These are phyloP conservation scores for Halcyon senegalensis DNA, from an alignment of 2,113 vertebrate species.

Conservation along the genomic window DNA sequence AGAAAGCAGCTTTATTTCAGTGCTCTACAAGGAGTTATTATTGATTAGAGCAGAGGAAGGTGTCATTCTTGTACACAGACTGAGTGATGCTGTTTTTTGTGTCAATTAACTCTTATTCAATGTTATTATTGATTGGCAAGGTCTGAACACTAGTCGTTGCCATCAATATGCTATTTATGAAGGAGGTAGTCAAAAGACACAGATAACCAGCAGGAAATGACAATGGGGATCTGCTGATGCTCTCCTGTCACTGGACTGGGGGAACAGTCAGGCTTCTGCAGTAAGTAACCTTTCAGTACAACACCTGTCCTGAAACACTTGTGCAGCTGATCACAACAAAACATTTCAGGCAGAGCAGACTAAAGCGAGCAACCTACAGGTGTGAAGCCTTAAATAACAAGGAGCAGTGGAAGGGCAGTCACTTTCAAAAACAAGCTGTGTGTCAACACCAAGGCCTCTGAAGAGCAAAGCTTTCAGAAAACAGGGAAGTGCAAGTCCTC, in stretches of 20 bases:
- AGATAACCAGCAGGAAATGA: slow-evolving; percentile 45
- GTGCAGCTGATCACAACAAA: neutral
- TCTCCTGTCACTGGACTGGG: neutral
- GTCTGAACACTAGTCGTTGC: slow-evolving; percentile 78
- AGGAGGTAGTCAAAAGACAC: slow-evolving; percentile 56
- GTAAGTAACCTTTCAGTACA: slow-evolving; percentile 26
- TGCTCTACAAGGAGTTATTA: slow-evolving; percentile 75
- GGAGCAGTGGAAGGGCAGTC: slow-evolving; percentile 63
- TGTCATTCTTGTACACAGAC: slow-evolving; percentile 74
- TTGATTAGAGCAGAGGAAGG: slow-evolving; percentile 81
- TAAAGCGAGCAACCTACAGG: slow-evolving; percentile 66
- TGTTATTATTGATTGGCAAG: slow-evolving; percentile 84
- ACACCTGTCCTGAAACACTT: slow-evolving; percentile 26
- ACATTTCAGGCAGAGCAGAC: slow-evolving; percentile 35
- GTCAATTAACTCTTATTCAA: slow-evolving; percentile 79
- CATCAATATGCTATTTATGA: slow-evolving; percentile 83
- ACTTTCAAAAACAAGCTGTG: slow-evolving; percentile 39
- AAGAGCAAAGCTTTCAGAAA: slow-evolving; percentile 78
- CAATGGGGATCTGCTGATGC: slow-evolving; percentile 68
- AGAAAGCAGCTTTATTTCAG: slow-evolving; percentile 70
- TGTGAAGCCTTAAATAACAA: slow-evolving; percentile 66
- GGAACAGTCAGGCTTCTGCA: slow-evolving; percentile 16
- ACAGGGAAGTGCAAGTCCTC: slow-evolving; percentile 61
- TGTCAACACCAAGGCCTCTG: slow-evolving; percentile 66
- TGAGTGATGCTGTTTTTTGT: slow-evolving; percentile 76